Evolutionary conservation across 2,888 invertebrate genomes (phyloP), one percentile per base, ranked within the genome.

Genomic region (Calephelis perditalis): DNA sequence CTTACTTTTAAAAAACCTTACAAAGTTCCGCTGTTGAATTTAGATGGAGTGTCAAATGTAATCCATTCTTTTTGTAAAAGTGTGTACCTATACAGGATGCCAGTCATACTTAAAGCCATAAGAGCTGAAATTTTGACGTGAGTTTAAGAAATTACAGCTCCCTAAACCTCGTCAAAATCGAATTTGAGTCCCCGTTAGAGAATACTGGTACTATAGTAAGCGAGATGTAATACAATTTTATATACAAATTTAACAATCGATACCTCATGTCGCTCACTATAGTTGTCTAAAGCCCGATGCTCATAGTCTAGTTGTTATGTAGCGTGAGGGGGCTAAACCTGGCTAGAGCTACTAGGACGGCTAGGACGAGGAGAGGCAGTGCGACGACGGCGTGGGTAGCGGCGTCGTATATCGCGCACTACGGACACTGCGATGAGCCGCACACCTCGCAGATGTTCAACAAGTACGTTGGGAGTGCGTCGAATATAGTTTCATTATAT

Each of bases 381-480:
- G 77, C 47, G 74, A 70, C 37, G 2, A 81, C 74, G 1, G 84
- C 65, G 40, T 40, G 6, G 8, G 93, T 94, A 5, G 93, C 94
- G 5, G 91, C 82, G 81, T 96, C 97, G 86, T 96, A 97, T 69
- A 96, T 95, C 58, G 95, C 94, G 82, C 97, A 97, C 84, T 97
- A 97, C 0, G 97, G 97, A 78, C 97, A 98, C 80, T 97, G 97
- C 55, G 97, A 97, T 59, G 97, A 97, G 63, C 97, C 98, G 79
- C 98, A 98, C 7, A 98, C 97, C 79, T 97, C 97, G 82, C 98
- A 98, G 69, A 98, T 97, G 81, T 97, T 97, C 63, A 98, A 89
- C 37, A 96, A 91, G 84, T 97, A 97, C 0, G 96, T 95, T 15
- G 96, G 95, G 57, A 96, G 91, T 3, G 97, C 94, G 87, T 97